These are phyloP conservation scores for Esperia sulphurella DNA, from an alignment of 2,888 invertebrate genomes.

Conservation along the genomic window DNA sequence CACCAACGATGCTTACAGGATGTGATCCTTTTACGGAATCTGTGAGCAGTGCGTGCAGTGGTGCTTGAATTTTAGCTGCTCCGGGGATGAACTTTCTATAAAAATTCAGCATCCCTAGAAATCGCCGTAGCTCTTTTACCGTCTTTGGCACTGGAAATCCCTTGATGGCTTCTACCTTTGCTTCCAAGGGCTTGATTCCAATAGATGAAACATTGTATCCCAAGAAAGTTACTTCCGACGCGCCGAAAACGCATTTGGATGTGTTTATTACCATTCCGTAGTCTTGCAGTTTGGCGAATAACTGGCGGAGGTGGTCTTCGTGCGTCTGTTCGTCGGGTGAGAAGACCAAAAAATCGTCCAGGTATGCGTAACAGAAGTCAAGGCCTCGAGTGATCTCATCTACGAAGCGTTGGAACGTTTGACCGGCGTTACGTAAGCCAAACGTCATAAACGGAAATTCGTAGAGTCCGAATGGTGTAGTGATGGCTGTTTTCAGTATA, in stretches of 20 bases:
- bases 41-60: conserved; percentile 27
- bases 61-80: conserved; percentile 35
- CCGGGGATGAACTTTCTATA: conserved; percentile 34
- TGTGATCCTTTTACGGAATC: conserved; percentile 29
- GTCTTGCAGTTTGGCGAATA: too few species aligned
- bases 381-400: too few species aligned
- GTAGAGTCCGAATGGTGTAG: too few species aligned
- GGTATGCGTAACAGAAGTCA: too few species aligned
- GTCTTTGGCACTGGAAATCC: conserved; percentile 20
- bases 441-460: too few species aligned
- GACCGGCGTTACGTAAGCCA: too few species aligned
- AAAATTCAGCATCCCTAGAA: conserved; percentile 30
- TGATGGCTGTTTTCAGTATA: conserved; percentile 22
- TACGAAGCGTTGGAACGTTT: too few species aligned
- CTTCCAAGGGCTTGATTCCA: conserved; percentile 32
- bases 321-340: too few species aligned
- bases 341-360: too few species aligned
- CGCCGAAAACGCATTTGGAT: too few species aligned
- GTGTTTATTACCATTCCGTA: too few species aligned
- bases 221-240: conserved; percentile 23
- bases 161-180: conserved; percentile 27
- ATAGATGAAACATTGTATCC: conserved; percentile 18
- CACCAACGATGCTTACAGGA: conserved; percentile 18
- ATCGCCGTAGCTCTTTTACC: conserved; percentile 18
- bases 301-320: too few species aligned